Evolutionary conservation across 2,797 vertebrate genomes (phyloP).

Genomic region (Artibeus jamaicensis): DNA sequence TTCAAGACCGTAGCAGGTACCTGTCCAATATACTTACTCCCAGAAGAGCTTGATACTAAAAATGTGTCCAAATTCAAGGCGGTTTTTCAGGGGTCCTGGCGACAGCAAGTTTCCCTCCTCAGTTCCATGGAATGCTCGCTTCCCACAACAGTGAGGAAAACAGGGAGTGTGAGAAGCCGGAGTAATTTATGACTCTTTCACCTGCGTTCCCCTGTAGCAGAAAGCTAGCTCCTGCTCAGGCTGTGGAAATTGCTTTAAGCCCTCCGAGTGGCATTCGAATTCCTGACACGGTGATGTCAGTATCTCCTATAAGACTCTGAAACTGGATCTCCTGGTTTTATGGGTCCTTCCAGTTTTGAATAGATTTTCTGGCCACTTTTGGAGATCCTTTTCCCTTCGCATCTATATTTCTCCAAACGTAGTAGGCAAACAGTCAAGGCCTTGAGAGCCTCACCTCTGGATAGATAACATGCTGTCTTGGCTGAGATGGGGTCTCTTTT

Average conservation of each 20-base stretch:
- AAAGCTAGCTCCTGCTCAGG: conserved; percentile 6
- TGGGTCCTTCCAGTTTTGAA: conserved; percentile 44
- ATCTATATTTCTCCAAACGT: background rate
- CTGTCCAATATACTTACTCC: background rate
- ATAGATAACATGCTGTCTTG: conserved; percentile 61
- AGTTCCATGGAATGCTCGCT: conserved; percentile 18
- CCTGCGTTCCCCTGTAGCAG: conserved; percentile 47
- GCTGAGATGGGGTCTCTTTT: background rate
- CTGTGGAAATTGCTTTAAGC: conserved; percentile 53
- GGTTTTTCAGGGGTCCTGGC: background rate
- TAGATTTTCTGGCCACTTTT: conserved; percentile 53
- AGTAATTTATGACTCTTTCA: conserved; percentile 57
- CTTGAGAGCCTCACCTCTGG: conserved; percentile 56
- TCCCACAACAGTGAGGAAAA: background rate
- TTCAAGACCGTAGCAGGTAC: background rate
- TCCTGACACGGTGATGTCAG: conserved; percentile 70
- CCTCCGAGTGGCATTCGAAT: conserved; percentile 64
- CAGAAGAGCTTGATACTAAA: background rate
- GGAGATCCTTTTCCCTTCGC: conserved; percentile 15
- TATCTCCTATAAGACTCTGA: conserved; percentile 61
- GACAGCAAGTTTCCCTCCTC: background rate
- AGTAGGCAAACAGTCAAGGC: conserved; percentile 37
- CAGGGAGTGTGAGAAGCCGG: background rate
- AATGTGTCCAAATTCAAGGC: background rate
- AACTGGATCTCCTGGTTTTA: conserved; percentile 60